Evolutionary conservation across 1,140 invertebrate genomes (phyloP).

Genomic region (Caerostris darwini): DNA sequence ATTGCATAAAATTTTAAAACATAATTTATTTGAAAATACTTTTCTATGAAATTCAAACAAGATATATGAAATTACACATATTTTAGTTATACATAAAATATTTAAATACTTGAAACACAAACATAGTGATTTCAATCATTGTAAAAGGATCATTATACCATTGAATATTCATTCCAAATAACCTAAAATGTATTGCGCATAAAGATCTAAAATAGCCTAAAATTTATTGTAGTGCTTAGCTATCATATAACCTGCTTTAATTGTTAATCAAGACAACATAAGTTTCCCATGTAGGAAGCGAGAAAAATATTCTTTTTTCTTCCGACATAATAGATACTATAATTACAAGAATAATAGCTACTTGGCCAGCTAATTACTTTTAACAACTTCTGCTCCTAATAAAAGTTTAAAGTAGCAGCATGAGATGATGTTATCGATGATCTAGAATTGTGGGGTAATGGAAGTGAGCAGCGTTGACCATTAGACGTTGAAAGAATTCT

Average conservation of each 20-base stretch:
- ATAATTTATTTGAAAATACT: too few relatives aligned
- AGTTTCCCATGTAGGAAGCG: background rate
- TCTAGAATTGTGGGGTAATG: conserved; percentile 30
- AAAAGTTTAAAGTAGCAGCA: conserved; percentile 59
- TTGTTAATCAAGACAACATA: conserved; percentile 39
- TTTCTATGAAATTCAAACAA: too few relatives aligned
- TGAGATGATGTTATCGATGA: conserved; percentile 42
- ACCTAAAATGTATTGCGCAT: too few relatives aligned
- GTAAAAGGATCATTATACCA: too few relatives aligned
- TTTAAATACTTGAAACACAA: too few relatives aligned
- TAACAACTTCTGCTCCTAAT: conserved; percentile 24
- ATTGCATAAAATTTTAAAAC: too few relatives aligned
- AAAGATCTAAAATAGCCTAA: background rate
- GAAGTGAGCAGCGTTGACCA: conserved; percentile 57
- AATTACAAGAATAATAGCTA: conserved; percentile 50
- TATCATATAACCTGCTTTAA: background rate
- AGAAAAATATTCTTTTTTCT: conserved; percentile 3
- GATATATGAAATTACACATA: too few relatives aligned
- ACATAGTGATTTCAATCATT: too few relatives aligned
- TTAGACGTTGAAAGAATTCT: conserved; percentile 28
- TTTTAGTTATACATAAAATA: too few relatives aligned
- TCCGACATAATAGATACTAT: conserved; percentile 34
- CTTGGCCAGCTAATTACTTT: conserved; percentile 24
- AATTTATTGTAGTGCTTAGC: background rate
- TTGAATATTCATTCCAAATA: too few relatives aligned